These are phyloP conservation scores for Pogonocichla stellata DNA, from an alignment of 2,113 vertebrate species.

Conservation along the genomic window DNA sequence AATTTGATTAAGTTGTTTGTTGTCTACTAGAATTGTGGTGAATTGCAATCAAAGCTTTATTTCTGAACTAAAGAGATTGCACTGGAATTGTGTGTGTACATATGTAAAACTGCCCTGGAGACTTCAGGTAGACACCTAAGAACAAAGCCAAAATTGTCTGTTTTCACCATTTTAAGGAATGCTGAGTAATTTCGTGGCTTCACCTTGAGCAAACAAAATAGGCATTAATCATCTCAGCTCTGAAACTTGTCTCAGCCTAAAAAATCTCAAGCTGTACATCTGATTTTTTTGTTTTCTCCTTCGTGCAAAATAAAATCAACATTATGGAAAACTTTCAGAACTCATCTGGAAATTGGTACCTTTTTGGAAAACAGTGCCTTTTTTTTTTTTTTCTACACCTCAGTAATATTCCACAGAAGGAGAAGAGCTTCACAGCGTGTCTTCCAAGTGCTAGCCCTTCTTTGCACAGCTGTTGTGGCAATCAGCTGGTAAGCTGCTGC, in stretches of 20 bases:
- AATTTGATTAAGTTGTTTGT: background rate
- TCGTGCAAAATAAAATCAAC: background rate
- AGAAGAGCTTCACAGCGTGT: background rate
- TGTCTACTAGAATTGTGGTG: background rate
- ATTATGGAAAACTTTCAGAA: background rate
- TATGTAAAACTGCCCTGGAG: background rate
- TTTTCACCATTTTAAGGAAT: background rate
- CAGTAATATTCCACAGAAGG: background rate
- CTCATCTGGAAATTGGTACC: background rate
- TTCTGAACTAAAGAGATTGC: background rate
- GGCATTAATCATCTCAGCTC: background rate
- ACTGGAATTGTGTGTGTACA: background rate
- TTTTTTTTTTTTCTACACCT: background rate
- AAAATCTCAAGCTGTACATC: background rate
- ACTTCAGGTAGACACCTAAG: background rate
- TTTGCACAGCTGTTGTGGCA: background rate
- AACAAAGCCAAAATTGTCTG: background rate
- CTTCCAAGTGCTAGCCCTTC: background rate
- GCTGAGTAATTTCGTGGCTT: background rate
- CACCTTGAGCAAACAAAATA: background rate
- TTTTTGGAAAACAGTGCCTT: background rate
- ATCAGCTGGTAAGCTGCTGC: background rate
- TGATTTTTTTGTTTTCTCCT: fast-evolving
- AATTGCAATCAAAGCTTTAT: background rate
- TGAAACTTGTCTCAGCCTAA: background rate